Evolutionary conservation across 2,113 vertebrate genomes (phyloP).

Genomic region (Archilochus colubris): DNA sequence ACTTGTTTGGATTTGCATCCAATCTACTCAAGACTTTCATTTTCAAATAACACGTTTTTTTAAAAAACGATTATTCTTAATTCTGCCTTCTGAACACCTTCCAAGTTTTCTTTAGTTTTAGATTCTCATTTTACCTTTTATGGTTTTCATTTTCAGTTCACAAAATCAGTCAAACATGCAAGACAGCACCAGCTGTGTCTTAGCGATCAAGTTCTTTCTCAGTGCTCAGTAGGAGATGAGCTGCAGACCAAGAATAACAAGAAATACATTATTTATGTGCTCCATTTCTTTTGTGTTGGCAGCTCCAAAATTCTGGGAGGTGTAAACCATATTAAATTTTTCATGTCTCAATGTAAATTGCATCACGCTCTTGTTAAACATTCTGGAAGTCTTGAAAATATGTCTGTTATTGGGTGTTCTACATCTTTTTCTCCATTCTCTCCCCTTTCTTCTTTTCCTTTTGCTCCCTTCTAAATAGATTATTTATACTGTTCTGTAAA

Average conservation of each 20-base stretch:
- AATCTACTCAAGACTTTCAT: neutral
- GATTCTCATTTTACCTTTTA: slow-evolving; percentile 4
- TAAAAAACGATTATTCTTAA: neutral
- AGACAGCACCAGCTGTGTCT: slow-evolving; percentile 54
- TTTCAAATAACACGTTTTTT: neutral
- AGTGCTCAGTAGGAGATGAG: slow-evolving; percentile 42
- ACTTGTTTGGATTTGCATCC: rapidly evolving
- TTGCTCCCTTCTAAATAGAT: neutral
- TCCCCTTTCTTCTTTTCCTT: neutral
- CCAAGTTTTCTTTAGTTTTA: neutral
- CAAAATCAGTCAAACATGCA: slow-evolving; percentile 36
- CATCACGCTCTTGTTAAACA: neutral
- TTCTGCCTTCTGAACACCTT: neutral
- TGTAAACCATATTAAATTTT: neutral
- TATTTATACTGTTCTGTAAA: neutral
- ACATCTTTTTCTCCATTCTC: neutral
- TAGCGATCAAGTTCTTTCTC: slow-evolving; percentile 19
- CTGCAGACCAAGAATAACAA: slow-evolving; percentile 42
- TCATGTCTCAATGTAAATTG: neutral
- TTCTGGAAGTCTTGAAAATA: slow-evolving; percentile 19
- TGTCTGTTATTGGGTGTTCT: neutral
- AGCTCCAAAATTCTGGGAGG: slow-evolving; percentile 35
- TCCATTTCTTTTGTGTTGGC: neutral
- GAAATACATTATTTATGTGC: slow-evolving; percentile 57
- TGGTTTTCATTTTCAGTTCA: slow-evolving; percentile 2